These are phyloP conservation scores for Marmota monax DNA, from an alignment of 2,113 vertebrate species.

Conservation along the genomic window DNA sequence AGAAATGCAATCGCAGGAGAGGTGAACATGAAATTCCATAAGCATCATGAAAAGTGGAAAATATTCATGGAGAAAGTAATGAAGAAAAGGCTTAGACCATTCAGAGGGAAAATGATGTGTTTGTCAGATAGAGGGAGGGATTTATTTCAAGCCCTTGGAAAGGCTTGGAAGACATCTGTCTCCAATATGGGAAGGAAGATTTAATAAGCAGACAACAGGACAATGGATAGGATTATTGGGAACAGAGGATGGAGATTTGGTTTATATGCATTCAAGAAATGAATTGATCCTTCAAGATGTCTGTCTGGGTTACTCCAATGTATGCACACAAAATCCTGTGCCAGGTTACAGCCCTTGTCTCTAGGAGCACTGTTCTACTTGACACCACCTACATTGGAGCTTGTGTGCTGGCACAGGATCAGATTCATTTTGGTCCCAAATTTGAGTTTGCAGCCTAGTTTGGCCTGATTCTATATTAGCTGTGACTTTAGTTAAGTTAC, in stretches of 20 bases:
- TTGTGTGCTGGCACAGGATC: neutral
- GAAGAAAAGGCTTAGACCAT: neutral
- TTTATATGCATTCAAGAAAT: slow-evolving; percentile 48
- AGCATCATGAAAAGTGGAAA: neutral
- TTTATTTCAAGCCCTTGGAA: neutral
- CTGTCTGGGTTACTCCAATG: neutral
- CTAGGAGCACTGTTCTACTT: neutral
- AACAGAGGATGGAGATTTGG: neutral
- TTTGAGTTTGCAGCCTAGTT: neutral
- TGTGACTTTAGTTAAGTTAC: neutral
- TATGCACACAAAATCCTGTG: neutral
- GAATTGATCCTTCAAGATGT: neutral
- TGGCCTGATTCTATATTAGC: neutral
- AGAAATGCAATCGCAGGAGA: neutral
- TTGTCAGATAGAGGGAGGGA: neutral
- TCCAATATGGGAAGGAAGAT: neutral
- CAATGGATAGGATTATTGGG: neutral
- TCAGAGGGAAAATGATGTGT: neutral
- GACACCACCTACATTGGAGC: neutral
- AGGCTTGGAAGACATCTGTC: slow-evolving; percentile 14
- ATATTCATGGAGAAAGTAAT: slow-evolving; percentile 2
- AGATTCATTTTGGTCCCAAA: neutral
- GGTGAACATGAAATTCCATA: neutral
- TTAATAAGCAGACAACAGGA: slow-evolving; percentile 35
- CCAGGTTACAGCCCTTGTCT: neutral